Conservation (phyloP, 1,140 invertebrate species). For the Calycopis cecrops region DNA sequence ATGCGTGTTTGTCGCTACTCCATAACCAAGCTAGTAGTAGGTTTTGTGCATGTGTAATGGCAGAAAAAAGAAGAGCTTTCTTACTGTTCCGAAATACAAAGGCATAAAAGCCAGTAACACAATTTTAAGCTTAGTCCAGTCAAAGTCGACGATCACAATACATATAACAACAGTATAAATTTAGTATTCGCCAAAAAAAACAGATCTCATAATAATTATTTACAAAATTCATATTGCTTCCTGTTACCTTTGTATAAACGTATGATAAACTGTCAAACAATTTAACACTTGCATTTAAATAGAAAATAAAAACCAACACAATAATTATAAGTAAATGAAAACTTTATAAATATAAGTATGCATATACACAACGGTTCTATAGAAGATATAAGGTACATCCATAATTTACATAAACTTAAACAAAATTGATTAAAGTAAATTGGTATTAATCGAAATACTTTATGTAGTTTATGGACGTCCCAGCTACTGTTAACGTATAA, state of each 20-base stretch:
- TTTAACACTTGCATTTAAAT: constrained; percentile 16
- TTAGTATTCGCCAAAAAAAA: background rate
- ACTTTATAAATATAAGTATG: constrained; percentile 16
- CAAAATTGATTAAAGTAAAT: constrained; percentile 2
- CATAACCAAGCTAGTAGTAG: too few species aligned
- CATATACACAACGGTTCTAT: constrained; percentile 18
- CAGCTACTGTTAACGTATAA: constrained; percentile 2
- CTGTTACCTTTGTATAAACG: constrained; percentile 7
- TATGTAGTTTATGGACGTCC: background rate
- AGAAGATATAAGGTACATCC: constrained; percentile 8
- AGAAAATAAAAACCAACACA: constrained; percentile 13
- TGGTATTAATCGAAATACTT: background rate
- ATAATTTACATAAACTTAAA: background rate
- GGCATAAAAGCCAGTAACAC: too few species aligned
- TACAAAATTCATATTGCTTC: constrained; percentile 15
- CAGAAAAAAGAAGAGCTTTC: too few species aligned
- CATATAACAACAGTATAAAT: constrained; percentile 3
- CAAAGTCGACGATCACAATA: background rate
- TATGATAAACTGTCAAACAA: constrained; percentile 18
- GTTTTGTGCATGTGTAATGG: too few species aligned
- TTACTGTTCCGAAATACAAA: too few species aligned
- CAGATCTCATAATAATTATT: constrained; percentile 2
- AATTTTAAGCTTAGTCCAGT: too few species aligned
- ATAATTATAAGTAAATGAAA: constrained; percentile 15
- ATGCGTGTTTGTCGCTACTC: too few species aligned